These are phyloP conservation scores for Megalops atlanticus DNA, from an alignment of 2,113 vertebrate genomes.

Conservation along the genomic window DNA sequence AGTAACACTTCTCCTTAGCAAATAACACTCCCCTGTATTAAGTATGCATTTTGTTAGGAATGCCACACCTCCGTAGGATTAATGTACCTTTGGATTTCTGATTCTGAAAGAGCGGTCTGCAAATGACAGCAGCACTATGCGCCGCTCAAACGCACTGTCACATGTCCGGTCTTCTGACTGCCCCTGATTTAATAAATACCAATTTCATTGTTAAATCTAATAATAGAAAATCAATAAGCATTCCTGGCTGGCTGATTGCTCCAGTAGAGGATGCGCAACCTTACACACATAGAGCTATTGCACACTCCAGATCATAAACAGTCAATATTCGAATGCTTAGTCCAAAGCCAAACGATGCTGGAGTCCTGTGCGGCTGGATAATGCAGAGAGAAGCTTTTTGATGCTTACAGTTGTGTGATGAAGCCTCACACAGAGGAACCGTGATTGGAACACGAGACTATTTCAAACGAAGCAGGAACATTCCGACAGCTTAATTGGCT, in stretches of 20 bases:
- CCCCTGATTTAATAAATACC: conserved; percentile 9
- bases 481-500: background rate
- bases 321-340: background rate
- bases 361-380: background rate
- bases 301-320: background rate
- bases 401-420: background rate
- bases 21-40: background rate
- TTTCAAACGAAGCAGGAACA: background rate
- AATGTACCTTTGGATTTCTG: background rate
- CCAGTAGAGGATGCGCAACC: background rate
- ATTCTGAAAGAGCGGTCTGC: background rate
- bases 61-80: background rate
- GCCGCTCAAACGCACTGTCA: background rate
- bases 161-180: background rate
- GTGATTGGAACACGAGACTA: too few relatives aligned
- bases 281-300: background rate
- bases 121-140: background rate
- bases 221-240: conserved; percentile 10
- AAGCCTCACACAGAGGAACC: too few relatives aligned
- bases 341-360: background rate
- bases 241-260: background rate
- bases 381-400: too few relatives aligned
- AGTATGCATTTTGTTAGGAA: background rate
- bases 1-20: background rate
- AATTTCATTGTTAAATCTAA: conserved; percentile 7